Conservation (phyloP, 2,797 vertebrate genomes). For the Phoxinus dragarum region DNA sequence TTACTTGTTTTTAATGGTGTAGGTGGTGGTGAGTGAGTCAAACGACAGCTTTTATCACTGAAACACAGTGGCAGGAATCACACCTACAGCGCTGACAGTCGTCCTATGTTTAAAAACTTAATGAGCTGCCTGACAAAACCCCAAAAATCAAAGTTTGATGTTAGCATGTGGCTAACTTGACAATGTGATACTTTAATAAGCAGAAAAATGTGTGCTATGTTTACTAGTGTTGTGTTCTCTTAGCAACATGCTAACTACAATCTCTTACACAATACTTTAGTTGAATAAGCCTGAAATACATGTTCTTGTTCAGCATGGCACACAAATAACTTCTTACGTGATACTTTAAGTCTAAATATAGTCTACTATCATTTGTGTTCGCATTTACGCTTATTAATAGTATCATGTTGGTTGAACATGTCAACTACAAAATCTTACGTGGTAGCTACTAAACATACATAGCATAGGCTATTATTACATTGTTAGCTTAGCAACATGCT, state of each 20-base stretch:
- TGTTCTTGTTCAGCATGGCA: background rate
- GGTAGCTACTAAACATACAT: too few relatives aligned
- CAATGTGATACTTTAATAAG: background rate
- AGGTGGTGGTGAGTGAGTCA: background rate
- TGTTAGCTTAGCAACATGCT: background rate
- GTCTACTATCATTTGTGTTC: too few relatives aligned
- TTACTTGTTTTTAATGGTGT: constrained; percentile 13
- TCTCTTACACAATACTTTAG: background rate
- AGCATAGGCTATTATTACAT: background rate
- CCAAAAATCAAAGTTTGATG: background rate
- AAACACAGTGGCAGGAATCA: background rate
- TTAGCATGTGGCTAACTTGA: background rate
- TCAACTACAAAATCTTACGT: background rate
- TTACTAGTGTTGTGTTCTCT: background rate
- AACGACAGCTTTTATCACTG: background rate
- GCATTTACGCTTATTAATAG: background rate
- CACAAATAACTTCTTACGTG: background rate
- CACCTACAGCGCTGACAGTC: background rate
- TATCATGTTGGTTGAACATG: background rate
- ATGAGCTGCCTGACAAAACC: background rate
- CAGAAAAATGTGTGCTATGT: background rate
- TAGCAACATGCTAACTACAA: background rate
- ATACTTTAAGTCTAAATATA: background rate
- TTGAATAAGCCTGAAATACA: background rate
- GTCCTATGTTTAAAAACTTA: background rate